Conservation (phyloP, 2,113 vertebrate genomes). For the Marcusenius ussheri region DNA sequence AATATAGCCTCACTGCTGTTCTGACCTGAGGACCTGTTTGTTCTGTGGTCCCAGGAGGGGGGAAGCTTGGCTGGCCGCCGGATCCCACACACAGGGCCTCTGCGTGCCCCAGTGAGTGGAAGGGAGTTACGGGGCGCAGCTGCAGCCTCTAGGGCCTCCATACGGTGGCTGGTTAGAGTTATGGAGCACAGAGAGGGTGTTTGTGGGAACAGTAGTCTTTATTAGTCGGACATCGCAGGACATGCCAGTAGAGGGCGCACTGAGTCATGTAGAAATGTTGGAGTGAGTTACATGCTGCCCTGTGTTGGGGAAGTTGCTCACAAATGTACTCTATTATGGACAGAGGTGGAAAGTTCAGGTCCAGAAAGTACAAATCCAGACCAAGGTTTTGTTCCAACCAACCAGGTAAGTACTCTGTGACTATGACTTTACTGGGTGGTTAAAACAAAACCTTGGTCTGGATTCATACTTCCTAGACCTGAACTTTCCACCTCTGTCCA, state of each 20-base stretch:
- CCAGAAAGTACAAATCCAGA: no score
- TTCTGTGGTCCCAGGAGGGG: background rate
- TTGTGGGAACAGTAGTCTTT: background rate
- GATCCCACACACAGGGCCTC: background rate
- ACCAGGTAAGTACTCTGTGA: no score
- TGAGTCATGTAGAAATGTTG: background rate
- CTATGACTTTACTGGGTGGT: no score
- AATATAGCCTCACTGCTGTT: background rate
- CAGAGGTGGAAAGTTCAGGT: no score
- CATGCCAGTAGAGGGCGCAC: background rate
- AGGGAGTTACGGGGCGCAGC: background rate
- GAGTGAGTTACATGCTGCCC: background rate
- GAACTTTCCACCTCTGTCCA: no score
- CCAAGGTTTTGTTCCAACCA: no score
- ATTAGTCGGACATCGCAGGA: background rate
- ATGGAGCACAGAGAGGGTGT: background rate
- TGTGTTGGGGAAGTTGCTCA: background rate
- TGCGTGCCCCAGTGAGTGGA: background rate
- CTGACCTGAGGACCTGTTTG: constrained; percentile 4
- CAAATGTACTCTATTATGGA: no score
- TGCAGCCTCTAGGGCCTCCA: background rate
- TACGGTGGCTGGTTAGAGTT: background rate
- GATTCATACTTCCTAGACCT: no score
- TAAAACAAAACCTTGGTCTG: no score
- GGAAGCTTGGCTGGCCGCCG: background rate